These are phyloP conservation scores for Peucedramus taeniatus DNA, from an alignment of 2,113 vertebrate species.

Conservation along the genomic window DNA sequence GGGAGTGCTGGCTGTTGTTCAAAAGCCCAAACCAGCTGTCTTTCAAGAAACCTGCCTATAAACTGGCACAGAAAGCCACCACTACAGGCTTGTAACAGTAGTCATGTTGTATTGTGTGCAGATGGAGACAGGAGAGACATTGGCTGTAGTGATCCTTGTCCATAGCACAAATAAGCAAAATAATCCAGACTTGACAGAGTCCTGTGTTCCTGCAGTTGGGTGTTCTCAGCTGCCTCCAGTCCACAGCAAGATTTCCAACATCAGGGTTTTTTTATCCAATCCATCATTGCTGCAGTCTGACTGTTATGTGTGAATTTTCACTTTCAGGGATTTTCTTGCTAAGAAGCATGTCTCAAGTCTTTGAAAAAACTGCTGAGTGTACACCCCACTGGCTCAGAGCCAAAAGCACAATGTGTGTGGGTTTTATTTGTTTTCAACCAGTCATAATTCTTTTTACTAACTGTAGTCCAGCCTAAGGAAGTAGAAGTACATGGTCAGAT, in stretches of 20 bases:
- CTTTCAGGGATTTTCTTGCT: background rate
- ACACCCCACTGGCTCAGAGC: background rate
- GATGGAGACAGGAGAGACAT: background rate
- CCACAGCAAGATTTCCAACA: background rate
- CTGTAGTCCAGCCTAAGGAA: background rate
- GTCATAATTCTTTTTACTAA: background rate
- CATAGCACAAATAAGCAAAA: background rate
- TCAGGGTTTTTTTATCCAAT: background rate
- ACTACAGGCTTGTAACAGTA: background rate
- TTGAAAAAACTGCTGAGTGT: background rate
- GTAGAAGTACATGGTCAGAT: background rate
- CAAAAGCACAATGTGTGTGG: background rate
- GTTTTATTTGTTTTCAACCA: background rate
- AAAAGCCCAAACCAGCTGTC: background rate
- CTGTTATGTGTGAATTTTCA: background rate
- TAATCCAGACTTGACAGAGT: background rate
- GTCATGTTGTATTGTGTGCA: background rate
- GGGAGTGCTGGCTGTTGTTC: background rate
- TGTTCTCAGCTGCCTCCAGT: background rate
- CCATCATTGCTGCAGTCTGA: background rate
- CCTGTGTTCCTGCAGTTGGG: background rate
- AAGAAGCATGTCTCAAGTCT: background rate
- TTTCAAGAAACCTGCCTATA: background rate
- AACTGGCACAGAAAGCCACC: background rate
- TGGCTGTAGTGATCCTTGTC: background rate